These are phyloP conservation scores for Hybos culiciformis DNA, from an alignment of 2,888 invertebrate genomes.

Conservation along the genomic window DNA sequence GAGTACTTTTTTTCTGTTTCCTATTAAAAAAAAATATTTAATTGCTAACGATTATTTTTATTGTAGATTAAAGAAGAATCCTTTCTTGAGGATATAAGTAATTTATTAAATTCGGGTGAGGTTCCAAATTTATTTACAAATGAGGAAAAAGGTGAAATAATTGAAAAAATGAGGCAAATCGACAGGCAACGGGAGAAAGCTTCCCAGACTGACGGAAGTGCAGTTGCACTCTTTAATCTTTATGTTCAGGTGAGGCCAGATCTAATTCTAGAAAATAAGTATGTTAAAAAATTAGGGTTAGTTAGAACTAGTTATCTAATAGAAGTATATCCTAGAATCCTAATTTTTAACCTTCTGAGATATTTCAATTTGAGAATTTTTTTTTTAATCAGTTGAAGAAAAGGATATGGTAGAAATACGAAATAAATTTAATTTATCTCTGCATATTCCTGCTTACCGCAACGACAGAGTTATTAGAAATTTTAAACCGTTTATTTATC, in stretches of 20 bases:
- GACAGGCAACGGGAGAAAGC: constrained; percentile 79
- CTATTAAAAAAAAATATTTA: background rate
- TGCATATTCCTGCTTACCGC: too few relatives aligned
- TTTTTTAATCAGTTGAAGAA: too few relatives aligned
- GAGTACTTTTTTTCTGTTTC: background rate
- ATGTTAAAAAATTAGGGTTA: too few relatives aligned
- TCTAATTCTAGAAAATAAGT: background rate
- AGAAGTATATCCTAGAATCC: too few relatives aligned
- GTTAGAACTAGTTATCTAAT: too few relatives aligned
- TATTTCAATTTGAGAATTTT: too few relatives aligned
- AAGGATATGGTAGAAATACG: too few relatives aligned
- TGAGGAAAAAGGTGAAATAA: constrained; percentile 81
- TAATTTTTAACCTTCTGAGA: too few relatives aligned
- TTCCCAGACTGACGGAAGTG: constrained; percentile 82
- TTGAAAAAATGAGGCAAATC: constrained; percentile 83
- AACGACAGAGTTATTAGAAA: too few relatives aligned
- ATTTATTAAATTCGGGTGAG: constrained; percentile 84
- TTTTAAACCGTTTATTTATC: too few relatives aligned
- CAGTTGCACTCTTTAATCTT: constrained; percentile 78
- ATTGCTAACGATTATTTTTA: constrained; percentile 3
- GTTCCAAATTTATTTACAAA: constrained; percentile 76
- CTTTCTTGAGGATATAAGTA: constrained; percentile 85
- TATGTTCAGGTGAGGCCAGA: constrained; percentile 52
- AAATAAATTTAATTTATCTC: too few relatives aligned
- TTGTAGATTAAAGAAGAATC: constrained; percentile 77